Evolutionary conservation across 1,140 invertebrate genomes (phyloP), one percentile per base, ranked within the genome.

Genomic region (Belonocnema kinseyi): DNA sequence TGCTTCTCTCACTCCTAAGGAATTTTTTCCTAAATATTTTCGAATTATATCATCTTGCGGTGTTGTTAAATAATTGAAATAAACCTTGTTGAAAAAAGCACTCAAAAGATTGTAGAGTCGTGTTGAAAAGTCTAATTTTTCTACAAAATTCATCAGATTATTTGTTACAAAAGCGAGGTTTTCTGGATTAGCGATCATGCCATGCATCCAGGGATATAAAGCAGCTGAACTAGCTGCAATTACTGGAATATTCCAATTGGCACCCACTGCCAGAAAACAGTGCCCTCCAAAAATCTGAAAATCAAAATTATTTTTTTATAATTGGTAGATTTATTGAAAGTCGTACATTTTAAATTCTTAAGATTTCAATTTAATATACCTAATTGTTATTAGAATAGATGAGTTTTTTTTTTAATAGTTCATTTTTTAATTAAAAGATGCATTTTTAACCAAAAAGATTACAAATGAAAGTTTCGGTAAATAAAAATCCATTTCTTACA

Each of bases 171-270:
- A 93, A 0, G 94, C 92, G 0, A 93, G 89, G 40, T 92, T 93
- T 33, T 94, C 92, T 0, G 94, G 93, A 84, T 94, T 94, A 0
- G 91, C 94, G 33, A 94, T 89, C 76, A 93, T 91, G 7, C 93
- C 92, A 72, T 94, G 92, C 3, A 93, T 88, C 94, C 94, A 95
- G 0, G 94, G 94, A 75, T 94, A 92, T 1, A 93, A 89, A 4
- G 92, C 92, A 51, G 92, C 92, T 2, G 94, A 93, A 70, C 93
- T 91, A 0, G 94, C 83, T 0, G 93, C 93, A 8, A 95, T 90
- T 8, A 93, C 89, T 0, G 94, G 94, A 7, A 94, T 90, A 21
- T 93, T 92, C 73, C 93, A 92, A 51, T 92, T 88, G 79, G 92
- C 88, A 2, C 93, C 92, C 12, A 94, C 82, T 0, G 93, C 93